Evolutionary conservation across 1,140 invertebrate species (phyloP), one percentile per base, ranked within the genome.

Genomic region (Apis dorsata): DNA sequence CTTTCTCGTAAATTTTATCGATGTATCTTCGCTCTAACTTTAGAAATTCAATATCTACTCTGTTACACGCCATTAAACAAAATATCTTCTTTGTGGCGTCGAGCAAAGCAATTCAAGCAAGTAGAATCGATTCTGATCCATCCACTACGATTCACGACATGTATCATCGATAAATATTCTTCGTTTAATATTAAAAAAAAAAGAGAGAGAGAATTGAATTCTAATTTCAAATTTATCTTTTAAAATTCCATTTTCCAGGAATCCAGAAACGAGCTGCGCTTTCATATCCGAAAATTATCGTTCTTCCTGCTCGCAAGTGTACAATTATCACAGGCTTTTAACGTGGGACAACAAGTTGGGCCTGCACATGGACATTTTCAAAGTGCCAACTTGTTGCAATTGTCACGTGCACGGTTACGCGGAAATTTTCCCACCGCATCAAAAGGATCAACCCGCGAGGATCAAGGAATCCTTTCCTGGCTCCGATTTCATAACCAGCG

Each of bases 301-400:
- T 79, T 97, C 97, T 0, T 96, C 96, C 73, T 98, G 97, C 89
- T 95, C 96, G 5, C 97, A 98, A 95, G 96, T 98, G 1, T 97
- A 97, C 91, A 98, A 97, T 90, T 98, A 98, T 88, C 97, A 98
- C 91, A 94, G 97, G n/a, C 94, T 98, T 10, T 89, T 98, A 1
- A 97, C 97, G 1, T 98, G 97, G 97, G 97, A 98, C 89, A 96
- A 96, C 66, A 95, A 96, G 57, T 94, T 96, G 51, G 97, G 97
- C 12, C 94, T 98, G 2, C 97, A 98, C 86, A 97, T 98, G 95
- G 97, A 98, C 90, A 97, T 97, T 63, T 98, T 97, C 89, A 97
- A 97, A 95, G 96, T 98, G 2, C 97, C 97, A 28, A 97, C 96
- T 0, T 97, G 97, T 85, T 98, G 97, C 89, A 97, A 97, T 1